phyloP scores from a whole-genome alignment of 2,888 invertebrate species.

The Kryphioiulus occultus region DNA sequence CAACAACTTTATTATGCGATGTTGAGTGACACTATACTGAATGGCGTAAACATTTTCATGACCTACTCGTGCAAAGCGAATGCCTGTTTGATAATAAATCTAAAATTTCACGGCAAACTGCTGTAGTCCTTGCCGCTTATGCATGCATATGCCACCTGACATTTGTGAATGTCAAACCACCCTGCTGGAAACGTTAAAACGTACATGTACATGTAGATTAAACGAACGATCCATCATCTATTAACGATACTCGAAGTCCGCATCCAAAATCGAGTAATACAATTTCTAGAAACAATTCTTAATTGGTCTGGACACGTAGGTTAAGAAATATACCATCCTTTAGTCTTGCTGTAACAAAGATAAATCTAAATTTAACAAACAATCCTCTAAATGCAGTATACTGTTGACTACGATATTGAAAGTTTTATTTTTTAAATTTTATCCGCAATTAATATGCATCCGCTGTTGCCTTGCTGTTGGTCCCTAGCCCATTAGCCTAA shows the following conservation, averaged over 20 bases:
- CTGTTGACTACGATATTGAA: no score
- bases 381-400: no score
- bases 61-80: background rate
- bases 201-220: background rate
- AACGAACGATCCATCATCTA: background rate
- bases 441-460: no score
- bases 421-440: no score
- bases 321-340: no score
- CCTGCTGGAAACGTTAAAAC: background rate
- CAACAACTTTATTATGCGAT: background rate
- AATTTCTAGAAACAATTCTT: no score
- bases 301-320: no score
- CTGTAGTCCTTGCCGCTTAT: background rate
- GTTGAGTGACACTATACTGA: background rate
- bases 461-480: no score
- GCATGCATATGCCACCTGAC: background rate
- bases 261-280: no score
- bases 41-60: background rate
- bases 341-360: no score
- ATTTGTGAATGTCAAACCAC: background rate
- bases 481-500: no score
- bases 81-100: background rate
- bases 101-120: background rate
- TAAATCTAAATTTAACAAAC: no score
- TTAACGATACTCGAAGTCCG: background rate